A percentile compares a stretch with the other conserved stretches of the same genome.
phyloP scores from a whole-genome alignment of 2,797 vertebrate species.

The Chanos chanos region DNA sequence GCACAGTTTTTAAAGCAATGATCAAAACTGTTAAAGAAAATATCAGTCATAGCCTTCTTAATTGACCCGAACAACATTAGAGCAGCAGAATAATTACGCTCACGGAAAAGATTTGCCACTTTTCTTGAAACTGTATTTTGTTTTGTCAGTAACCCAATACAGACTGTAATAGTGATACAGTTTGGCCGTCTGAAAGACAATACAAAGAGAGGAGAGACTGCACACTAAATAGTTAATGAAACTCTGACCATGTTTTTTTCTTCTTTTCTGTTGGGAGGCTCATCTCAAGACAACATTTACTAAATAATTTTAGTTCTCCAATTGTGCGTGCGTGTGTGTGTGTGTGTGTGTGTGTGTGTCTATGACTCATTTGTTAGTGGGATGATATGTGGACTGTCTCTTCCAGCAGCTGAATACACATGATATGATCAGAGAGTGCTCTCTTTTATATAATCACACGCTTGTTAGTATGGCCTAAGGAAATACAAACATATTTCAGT shows the following conservation, averaged over 20 bases:
- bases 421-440: no score
- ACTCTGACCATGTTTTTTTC: conserved; percentile 51
- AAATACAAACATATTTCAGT: no score
- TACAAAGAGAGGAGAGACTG: conserved; percentile 51
- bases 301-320: background rate
- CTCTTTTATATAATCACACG: no score
- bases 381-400: no score
- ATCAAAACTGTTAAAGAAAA: no score
- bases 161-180: conserved; percentile 54
- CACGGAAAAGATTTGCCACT: conserved; percentile 18
- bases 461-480: no score
- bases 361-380: no score
- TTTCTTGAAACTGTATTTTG: conserved; percentile 47
- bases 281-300: conserved; percentile 5
- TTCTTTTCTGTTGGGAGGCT: background rate
- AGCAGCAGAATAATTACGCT: conserved; percentile 31
- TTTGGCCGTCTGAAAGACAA: conserved; percentile 59
- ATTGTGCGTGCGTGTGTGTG: background rate
- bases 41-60: no score
- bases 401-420: no score
- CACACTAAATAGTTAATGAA: conserved; percentile 66
- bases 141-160: conserved; percentile 57
- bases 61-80: no score
- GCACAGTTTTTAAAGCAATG: no score
- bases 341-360: background rate